These are phyloP conservation scores for Lepeophtheirus nordmannii DNA, from an alignment of 2,888 invertebrate species.

Conservation along the genomic window DNA sequence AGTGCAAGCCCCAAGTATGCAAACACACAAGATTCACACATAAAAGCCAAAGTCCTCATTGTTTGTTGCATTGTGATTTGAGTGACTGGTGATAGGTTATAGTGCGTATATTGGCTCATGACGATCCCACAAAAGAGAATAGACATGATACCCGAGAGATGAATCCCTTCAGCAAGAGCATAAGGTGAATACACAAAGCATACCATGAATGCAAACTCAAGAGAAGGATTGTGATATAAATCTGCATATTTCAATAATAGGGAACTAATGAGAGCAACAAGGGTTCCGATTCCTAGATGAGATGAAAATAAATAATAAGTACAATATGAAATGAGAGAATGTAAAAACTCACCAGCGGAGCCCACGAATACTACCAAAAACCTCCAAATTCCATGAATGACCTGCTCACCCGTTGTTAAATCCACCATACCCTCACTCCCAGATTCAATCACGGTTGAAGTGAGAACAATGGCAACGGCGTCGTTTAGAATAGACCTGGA, in stretches of 20 bases:
- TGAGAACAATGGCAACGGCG: conserved; percentile 93
- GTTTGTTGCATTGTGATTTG: conserved; percentile 99
- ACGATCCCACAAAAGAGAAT: conserved; percentile 96
- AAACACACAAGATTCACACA: conserved; percentile 71
- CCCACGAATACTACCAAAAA: conserved; percentile 97
- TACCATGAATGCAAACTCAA: conserved; percentile 96
- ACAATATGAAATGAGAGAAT: background rate
- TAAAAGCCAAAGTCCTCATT: conserved; percentile 88
- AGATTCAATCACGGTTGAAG: conserved; percentile 42
- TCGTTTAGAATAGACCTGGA: conserved; percentile 65
- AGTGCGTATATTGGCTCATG: conserved; percentile 99
- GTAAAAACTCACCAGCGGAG: conserved; percentile 61
- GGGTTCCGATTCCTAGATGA: conserved; percentile 73
- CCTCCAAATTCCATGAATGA: conserved; percentile 63
- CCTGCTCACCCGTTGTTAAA: conserved; percentile 56
- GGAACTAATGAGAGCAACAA: conserved; percentile 84
- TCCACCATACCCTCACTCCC: conserved; percentile 37
- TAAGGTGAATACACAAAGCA: conserved; percentile 97
- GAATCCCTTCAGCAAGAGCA: conserved; percentile 89
- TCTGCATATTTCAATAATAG: conserved; percentile 44
- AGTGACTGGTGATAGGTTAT: conserved; percentile 90
- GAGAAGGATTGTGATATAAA: conserved; percentile 84
- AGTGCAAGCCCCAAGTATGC: conserved; percentile 89
- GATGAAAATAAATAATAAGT: conserved; percentile 39
- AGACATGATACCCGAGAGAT: conserved; percentile 93